phyloP scores from a whole-genome alignment of 2,888 invertebrate species.

The Andrena flavipes region DNA sequence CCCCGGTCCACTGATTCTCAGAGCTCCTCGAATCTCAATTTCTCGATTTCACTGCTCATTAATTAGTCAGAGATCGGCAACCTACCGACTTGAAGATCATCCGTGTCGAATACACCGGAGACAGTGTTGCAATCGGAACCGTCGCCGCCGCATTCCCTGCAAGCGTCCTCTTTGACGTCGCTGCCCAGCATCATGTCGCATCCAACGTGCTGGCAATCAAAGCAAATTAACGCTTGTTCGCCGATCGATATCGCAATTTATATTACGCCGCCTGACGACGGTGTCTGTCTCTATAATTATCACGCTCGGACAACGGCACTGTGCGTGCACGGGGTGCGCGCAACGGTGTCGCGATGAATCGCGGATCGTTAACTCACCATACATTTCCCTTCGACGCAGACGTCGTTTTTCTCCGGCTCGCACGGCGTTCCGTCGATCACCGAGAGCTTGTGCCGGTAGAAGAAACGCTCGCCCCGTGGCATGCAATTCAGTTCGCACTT shows the following conservation, averaged over 20 bases:
- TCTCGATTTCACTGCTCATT: not conserved
- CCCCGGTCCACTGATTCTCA: not conserved
- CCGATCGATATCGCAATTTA: conserved; percentile 15
- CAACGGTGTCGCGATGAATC: conserved; percentile 28
- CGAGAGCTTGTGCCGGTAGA: conserved; percentile 93
- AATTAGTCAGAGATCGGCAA: conserved; percentile 15
- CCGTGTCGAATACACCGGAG: conserved; percentile 89
- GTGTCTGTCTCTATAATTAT: not conserved
- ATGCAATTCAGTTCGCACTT: conserved; percentile 98
- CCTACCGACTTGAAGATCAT: conserved; percentile 91
- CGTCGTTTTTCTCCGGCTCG: conserved; percentile 92
- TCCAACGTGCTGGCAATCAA: conserved; percentile 91
- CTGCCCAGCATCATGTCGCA: conserved; percentile 98
- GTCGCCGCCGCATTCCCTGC: conserved; percentile 96
- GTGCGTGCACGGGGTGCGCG: no score
- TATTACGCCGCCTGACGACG: not conserved
- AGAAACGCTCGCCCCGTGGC: conserved; percentile 96
- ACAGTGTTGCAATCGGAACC: conserved; percentile 94
- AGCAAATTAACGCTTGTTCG: conserved; percentile 40
- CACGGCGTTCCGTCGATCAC: conserved; percentile 95
- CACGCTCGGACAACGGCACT: not conserved
- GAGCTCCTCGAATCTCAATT: not conserved
- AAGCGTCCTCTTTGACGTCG: conserved; percentile 93
- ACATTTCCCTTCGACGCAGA: conserved; percentile 98
- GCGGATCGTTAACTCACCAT: conserved; percentile 87